phyloP scores from a whole-genome alignment of 2,113 vertebrate genomes.

The Salminus brasiliensis region DNA sequence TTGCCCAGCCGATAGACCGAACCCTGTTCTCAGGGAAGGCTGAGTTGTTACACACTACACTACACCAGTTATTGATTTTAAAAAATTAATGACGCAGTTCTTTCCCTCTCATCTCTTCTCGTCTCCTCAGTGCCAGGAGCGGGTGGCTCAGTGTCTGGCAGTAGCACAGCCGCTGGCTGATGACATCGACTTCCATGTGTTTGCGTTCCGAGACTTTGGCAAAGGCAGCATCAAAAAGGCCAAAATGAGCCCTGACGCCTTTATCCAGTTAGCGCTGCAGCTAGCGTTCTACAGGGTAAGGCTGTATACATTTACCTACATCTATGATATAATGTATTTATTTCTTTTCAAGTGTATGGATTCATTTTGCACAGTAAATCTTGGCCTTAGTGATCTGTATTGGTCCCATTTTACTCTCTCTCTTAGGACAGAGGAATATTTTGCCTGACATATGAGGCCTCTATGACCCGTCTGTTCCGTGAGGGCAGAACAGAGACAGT shows the following conservation, averaged over 20 bases:
- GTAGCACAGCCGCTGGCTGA: slow-evolving; percentile 82
- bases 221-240: slow-evolving; percentile 90
- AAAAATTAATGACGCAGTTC: background rate
- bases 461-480: slow-evolving; percentile 86
- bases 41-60: no score
- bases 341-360: background rate
- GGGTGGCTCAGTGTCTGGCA: slow-evolving; percentile 76
- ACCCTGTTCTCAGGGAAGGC: no score
- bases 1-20: no score
- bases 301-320: background rate
- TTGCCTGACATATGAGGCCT: slow-evolving; percentile 86
- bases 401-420: background rate
- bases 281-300: slow-evolving; percentile 91
- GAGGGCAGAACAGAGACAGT: slow-evolving; percentile 89
- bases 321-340: background rate
- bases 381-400: background rate
- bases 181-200: slow-evolving; percentile 87
- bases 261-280: slow-evolving; percentile 91
- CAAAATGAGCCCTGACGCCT: slow-evolving; percentile 90
- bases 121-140: slow-evolving; percentile 71
- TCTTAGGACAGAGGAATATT: slow-evolving; percentile 80
- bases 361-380: background rate
- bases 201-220: slow-evolving; percentile 85
- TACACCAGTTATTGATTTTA: no score
- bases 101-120: background rate